Conservation (phyloP, 2,888 invertebrate genomes). For the Pogonocherus hispidulus region DNA sequence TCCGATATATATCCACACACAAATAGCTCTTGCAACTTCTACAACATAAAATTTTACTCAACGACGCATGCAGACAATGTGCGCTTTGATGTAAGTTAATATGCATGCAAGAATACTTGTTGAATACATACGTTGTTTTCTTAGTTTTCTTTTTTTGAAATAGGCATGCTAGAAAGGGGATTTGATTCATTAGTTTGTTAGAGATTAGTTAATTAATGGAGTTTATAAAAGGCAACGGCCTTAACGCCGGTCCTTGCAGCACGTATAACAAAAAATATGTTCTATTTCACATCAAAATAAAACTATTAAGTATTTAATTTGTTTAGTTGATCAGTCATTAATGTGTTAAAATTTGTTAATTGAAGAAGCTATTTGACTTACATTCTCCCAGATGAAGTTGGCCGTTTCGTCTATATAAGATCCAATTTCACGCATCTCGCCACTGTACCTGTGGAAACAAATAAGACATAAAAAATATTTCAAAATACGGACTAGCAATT, state of each 20-base stretch:
- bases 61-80: conserved; percentile 34
- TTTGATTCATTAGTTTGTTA: conserved; percentile 43
- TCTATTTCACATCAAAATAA: too few species aligned
- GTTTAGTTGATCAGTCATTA: too few species aligned
- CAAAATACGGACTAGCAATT: too few species aligned
- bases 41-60: neutral
- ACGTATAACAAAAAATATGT: too few species aligned
- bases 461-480: conserved; percentile 5
- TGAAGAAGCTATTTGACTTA: too few species aligned
- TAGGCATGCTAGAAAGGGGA: conserved; percentile 65
- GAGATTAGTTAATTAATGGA: neutral
- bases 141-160: conserved; percentile 68
- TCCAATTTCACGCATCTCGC: conserved; percentile 91
- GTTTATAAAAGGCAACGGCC: neutral
- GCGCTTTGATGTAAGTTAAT: neutral
- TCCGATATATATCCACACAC: neutral
- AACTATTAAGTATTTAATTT: too few species aligned
- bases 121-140: conserved; percentile 67
- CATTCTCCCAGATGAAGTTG: conserved; percentile 91
- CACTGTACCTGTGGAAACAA: conserved; percentile 83
- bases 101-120: conserved; percentile 43
- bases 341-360: too few species aligned
- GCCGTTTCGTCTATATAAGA: conserved; percentile 90
- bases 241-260: neutral
- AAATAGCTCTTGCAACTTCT: conserved; percentile 2